Conservation (phyloP, 2,113 vertebrate species). For the Pavo muticus region DNA sequence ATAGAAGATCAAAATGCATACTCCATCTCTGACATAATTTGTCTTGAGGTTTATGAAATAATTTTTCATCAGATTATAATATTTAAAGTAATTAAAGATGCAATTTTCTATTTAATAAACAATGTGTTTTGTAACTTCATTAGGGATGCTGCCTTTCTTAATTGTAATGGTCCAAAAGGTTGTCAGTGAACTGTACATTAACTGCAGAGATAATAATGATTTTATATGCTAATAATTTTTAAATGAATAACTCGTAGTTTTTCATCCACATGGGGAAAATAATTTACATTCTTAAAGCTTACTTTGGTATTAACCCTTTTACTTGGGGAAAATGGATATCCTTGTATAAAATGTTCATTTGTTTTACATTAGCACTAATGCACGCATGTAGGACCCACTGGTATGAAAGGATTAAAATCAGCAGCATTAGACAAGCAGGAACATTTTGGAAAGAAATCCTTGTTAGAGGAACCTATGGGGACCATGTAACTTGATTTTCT, state of each 20-base stretch:
- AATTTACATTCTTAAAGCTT: conserved; percentile 75
- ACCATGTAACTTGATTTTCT: conserved; percentile 74
- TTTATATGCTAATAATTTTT: conserved; percentile 82
- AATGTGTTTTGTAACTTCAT: conserved; percentile 73
- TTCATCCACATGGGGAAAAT: conserved; percentile 68
- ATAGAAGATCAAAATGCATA: not conserved
- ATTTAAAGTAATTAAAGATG: conserved; percentile 76
- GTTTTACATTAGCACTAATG: conserved; percentile 69
- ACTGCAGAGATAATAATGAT: conserved; percentile 80
- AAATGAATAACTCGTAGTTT: conserved; percentile 77
- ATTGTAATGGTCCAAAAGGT: conserved; percentile 74
- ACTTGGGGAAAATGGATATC: conserved; percentile 54
- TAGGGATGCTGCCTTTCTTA: conserved; percentile 71
- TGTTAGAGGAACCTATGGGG: conserved; percentile 51
- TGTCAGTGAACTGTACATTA: conserved; percentile 77
- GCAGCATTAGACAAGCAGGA: conserved; percentile 50
- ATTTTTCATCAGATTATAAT: conserved; percentile 68
- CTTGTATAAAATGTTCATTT: conserved; percentile 63
- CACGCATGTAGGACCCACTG: conserved; percentile 61
- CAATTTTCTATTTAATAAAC: conserved; percentile 77
- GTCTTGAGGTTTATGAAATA: conserved; percentile 56
- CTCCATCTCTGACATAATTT: conserved; percentile 49
- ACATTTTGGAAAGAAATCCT: conserved; percentile 70
- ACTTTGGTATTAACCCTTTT: conserved; percentile 75
- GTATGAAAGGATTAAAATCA: conserved; percentile 77